Conservation (phyloP, 2,888 invertebrate genomes). For the Limulus polyphemus region DNA sequence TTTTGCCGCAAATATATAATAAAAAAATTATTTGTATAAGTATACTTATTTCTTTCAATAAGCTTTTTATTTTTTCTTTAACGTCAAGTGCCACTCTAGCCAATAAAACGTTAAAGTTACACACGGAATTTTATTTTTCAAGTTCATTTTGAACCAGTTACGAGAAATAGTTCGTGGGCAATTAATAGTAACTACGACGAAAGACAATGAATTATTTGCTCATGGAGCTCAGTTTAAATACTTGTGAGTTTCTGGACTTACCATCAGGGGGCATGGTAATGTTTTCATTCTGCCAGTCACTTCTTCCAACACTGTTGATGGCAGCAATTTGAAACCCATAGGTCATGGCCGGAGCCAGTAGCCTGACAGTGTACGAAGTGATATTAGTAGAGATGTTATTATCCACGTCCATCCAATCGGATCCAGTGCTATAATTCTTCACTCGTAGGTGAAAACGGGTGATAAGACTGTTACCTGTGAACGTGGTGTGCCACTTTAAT, state of each 20-base stretch:
- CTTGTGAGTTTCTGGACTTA: conserved; percentile 4
- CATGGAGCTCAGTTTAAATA: too few relatives aligned
- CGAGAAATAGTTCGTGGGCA: too few relatives aligned
- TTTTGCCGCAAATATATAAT: too few relatives aligned
- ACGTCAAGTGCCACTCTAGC: too few relatives aligned
- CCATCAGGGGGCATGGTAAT: conserved; percentile 27
- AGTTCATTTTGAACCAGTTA: too few relatives aligned
- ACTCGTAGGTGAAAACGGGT: conserved; percentile 17
- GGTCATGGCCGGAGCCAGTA: conserved; percentile 22
- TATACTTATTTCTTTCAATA: too few relatives aligned
- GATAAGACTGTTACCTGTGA: conserved; percentile 23
- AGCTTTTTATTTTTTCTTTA: too few relatives aligned
- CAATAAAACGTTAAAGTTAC: too few relatives aligned
- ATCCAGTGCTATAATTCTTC: conserved; percentile 16
- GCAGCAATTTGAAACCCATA: conserved; percentile 27
- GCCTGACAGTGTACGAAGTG: conserved; percentile 17
- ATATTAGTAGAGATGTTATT: conserved; percentile 16
- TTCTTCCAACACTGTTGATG: conserved; percentile 25
- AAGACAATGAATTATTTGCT: too few relatives aligned
- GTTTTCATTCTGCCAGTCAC: conserved; percentile 21
- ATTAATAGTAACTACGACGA: too few relatives aligned
- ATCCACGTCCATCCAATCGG: conserved; percentile 15
- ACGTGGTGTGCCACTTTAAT: conserved; percentile 20
- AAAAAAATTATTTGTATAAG: too few relatives aligned
- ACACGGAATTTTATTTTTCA: too few relatives aligned